These are phyloP conservation scores for Kryptolebias marmoratus DNA, from an alignment of 2,113 vertebrate species.

Conservation along the genomic window DNA sequence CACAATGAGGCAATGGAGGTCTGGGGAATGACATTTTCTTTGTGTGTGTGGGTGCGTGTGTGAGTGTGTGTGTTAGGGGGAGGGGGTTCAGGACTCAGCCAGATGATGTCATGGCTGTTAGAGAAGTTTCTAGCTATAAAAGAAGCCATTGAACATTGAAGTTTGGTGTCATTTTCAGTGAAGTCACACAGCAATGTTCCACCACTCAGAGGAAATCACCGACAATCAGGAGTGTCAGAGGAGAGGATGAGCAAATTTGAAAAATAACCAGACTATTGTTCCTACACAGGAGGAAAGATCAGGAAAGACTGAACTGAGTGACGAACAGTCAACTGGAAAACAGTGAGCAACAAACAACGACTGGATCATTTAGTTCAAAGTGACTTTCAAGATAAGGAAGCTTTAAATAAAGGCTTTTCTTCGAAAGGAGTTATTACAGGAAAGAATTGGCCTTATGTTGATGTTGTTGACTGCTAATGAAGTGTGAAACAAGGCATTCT, in stretches of 20 bases:
- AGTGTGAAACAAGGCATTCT: neutral
- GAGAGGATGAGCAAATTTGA: neutral
- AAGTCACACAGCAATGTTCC: conserved; percentile 62
- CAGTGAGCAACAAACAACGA: neutral
- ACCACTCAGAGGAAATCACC: conserved; percentile 21
- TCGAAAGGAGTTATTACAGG: neutral
- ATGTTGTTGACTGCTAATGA: neutral
- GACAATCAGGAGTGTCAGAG: conserved; percentile 10
- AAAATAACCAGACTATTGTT: neutral
- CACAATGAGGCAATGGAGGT: conserved; percentile 68
- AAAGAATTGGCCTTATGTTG: neutral
- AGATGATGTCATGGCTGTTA: conserved; percentile 79
- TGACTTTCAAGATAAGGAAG: neutral
- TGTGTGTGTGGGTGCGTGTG: conserved; percentile 16
- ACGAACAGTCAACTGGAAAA: neutral
- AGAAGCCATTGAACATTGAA: conserved; percentile 68
- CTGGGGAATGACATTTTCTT: conserved; percentile 42
- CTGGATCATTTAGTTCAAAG: neutral
- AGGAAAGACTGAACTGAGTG: neutral
- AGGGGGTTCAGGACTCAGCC: conserved; percentile 46
- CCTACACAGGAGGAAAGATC: neutral
- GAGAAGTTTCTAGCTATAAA: conserved; percentile 74
- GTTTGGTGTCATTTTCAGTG: conserved; percentile 62
- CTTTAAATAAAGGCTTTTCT: neutral
- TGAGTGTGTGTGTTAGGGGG: conserved; percentile 25